These are phyloP conservation scores for Holothuria scabra DNA, from an alignment of 53 echinoderm and acorn worm genomes.

Conservation along the genomic window DNA sequence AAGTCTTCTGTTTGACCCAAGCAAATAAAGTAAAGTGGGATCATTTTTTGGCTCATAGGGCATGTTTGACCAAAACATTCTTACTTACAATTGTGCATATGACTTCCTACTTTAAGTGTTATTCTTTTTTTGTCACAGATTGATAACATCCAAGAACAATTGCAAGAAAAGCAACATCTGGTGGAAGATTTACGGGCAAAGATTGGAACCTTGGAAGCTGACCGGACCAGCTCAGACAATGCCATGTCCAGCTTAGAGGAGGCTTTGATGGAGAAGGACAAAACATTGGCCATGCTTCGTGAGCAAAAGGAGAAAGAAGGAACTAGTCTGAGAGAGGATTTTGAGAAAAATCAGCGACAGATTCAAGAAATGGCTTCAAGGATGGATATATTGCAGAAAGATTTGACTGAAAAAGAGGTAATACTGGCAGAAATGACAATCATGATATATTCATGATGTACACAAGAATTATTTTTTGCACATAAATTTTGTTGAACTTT, in stretches of 20 bases:
- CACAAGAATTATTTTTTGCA: too few relatives aligned
- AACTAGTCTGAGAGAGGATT: slow-evolving; percentile 68
- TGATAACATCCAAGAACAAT: slow-evolving; percentile 89
- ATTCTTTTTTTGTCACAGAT: slow-evolving; percentile 62
- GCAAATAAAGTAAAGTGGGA: too few relatives aligned
- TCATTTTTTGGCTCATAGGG: too few relatives aligned
- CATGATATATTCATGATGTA: too few relatives aligned
- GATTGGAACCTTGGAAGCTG: slow-evolving; percentile 75
- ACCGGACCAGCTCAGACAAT: slow-evolving; percentile 89
- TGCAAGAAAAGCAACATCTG: slow-evolving; percentile 80
- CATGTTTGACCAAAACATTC: too few relatives aligned
- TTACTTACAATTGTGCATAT: not conserved
- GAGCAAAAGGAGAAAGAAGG: slow-evolving; percentile 70
- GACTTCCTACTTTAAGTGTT: not conserved
- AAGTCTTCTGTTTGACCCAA: too few relatives aligned
- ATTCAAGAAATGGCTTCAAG: slow-evolving; percentile 66
- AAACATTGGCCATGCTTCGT: slow-evolving; percentile 64
- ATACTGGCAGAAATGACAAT: not conserved
- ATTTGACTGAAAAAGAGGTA: slow-evolving; percentile 86
- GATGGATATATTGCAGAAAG: slow-evolving; percentile 77
- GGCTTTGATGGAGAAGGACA: slow-evolving; percentile 90
- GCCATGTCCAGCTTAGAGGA: slow-evolving; percentile 98
- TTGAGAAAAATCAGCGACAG: slow-evolving; percentile 65
- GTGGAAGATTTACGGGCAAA: slow-evolving; percentile 55
- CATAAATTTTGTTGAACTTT: too few relatives aligned